Evolutionary conservation across 2,888 invertebrate species (phyloP), one percentile per base, ranked within the genome.

Genomic region (Morpho achilles): DNA sequence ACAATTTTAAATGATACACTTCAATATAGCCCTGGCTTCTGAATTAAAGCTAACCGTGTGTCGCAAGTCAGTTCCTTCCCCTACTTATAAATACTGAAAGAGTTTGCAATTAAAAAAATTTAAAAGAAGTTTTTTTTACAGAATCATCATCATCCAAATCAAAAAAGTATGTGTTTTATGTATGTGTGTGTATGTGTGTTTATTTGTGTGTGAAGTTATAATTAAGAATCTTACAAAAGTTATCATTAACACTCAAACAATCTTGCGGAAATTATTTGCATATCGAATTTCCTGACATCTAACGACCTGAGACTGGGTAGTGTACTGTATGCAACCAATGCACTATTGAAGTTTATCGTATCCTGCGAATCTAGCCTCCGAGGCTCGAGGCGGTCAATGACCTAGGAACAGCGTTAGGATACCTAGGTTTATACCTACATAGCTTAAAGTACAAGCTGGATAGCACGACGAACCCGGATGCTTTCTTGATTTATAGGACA

Each of bases 301-400:
- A 73, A 77, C 71, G 68, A 69, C 67, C 67, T 64, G 70, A 64
- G 71, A 66, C 70, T 68, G 66, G 70, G 70, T 69, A 71, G 69
- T 56, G 62, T 61, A 72, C 73, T 50, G 55, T 70, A 72, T 76
- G 75, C 79, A 87, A 83, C 84, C 84, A 84, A 84, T 87, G 85
- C 79, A 82, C 84, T 83, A 85, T 87, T 87, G 86, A 87, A 89
- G 87, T 87, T 88, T 87, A 89, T 86, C 80, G 87, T 84, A 84
- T 84, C 87, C 88, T 81, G 85, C 82, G 77, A 84, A 87, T 84
- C 84, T 86, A 76, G 78, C 83, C 80, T 79, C 75, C 75, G 76
- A 76, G 79, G 73, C 80, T 76, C 73, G 73, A 73, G 69, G 69
- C 80, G 87, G 79, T 82, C 85, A 76, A 71, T 73, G 85, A 84